phyloP scores from a whole-genome alignment of 2,888 invertebrate genomes.

The Calephelis perditalis region DNA sequence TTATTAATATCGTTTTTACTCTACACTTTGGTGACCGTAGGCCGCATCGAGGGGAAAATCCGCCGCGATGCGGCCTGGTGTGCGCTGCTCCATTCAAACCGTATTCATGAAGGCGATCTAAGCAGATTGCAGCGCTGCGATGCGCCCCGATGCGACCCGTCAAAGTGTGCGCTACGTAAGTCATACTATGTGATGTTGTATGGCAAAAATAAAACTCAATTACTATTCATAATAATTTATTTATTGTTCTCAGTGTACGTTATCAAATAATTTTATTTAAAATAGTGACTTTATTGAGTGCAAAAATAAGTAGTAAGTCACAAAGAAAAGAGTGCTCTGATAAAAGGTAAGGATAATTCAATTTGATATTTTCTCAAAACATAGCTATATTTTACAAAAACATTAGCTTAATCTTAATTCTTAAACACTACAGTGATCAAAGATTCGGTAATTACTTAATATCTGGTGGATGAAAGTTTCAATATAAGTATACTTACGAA shows the following conservation, averaged over 20 bases:
- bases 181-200: not conserved
- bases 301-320: constrained; percentile 67
- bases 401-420: not conserved
- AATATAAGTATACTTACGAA: not conserved
- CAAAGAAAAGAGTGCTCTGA: constrained; percentile 63
- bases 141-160: too few species aligned
- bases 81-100: too few species aligned
- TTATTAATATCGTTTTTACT: too few species aligned
- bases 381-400: constrained; percentile 1
- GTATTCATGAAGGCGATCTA: too few species aligned
- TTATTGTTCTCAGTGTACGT: constrained; percentile 69
- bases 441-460: not conserved
- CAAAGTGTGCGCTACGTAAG: too few species aligned
- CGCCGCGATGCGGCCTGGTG: too few species aligned
- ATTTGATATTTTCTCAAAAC: constrained; percentile 3
- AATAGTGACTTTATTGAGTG: constrained; percentile 72
- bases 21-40: too few species aligned
- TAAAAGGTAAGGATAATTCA: constrained; percentile 17
- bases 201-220: constrained; percentile 43
- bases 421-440: not conserved
- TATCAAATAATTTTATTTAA: constrained; percentile 64
- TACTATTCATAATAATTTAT: constrained; percentile 49
- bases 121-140: too few species aligned
- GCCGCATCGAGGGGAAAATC: too few species aligned
- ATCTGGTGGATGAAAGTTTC: not conserved